A percentile compares a stretch with the other conserved stretches of the same genome.
phyloP scores from a whole-genome alignment of 2,888 invertebrate species.

The Dasysyrphus albostriatus region DNA sequence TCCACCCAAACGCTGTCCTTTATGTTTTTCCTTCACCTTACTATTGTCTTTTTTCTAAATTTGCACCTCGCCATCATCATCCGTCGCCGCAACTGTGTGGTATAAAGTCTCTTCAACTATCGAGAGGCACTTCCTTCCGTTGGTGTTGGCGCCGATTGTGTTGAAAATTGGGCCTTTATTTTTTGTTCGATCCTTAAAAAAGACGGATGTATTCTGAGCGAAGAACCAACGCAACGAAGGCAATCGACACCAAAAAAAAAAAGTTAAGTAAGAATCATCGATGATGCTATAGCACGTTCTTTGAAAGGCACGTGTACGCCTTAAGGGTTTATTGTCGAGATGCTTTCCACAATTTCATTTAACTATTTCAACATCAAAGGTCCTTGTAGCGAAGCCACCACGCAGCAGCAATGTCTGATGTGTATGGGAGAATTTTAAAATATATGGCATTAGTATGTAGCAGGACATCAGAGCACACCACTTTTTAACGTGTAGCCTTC shows the following conservation, averaged over 20 bases:
- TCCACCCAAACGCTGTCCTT: conserved; percentile 1
- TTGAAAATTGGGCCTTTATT: conserved; percentile 17
- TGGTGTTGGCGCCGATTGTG: neutral
- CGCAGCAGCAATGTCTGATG: conserved; percentile 20
- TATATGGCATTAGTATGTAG: conserved; percentile 16
- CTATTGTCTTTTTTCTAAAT: conserved; percentile 12
- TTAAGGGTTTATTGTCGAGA: conserved; percentile 70
- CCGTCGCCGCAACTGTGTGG: neutral
- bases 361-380: conserved; percentile 52
- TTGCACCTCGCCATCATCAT: neutral
- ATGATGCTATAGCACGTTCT: conserved; percentile 41
- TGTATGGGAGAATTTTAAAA: conserved; percentile 20
- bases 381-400: conserved; percentile 27
- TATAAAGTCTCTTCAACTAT: conserved; percentile 7
- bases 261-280: conserved; percentile 3
- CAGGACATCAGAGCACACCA: conserved; percentile 36
- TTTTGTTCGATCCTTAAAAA: neutral
- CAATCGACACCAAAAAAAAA: conserved; percentile 28
- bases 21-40: neutral
- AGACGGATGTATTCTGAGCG: neutral
- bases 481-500: conserved; percentile 20
- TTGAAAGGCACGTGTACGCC: conserved; percentile 70
- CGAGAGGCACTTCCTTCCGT: conserved; percentile 16
- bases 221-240: conserved; percentile 5
- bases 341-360: conserved; percentile 72